Percentiles rank a stretch among this genome's conserved stretches.
Evolutionary conservation across 2,888 invertebrate genomes (phyloP).

Genomic region (Xylota segnis): DNA sequence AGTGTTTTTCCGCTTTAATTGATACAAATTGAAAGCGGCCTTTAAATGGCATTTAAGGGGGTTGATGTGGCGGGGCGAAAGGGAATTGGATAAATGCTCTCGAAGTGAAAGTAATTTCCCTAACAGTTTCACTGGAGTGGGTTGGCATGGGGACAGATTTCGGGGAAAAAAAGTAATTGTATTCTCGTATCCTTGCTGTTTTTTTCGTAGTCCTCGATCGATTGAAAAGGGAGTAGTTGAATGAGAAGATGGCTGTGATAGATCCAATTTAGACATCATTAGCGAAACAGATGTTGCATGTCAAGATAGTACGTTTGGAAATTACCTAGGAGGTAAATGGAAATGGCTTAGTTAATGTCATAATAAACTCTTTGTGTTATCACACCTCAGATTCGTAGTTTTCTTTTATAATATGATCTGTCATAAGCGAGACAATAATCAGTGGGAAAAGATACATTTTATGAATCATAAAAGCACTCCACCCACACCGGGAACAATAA

Average conservation of each 20-base stretch:
- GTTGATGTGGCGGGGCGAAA: slow-evolving; percentile 12
- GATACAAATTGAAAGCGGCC: slow-evolving; percentile 76
- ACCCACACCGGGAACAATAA: neutral
- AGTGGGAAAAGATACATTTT: neutral
- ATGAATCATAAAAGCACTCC: neutral
- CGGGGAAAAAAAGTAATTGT: slow-evolving; percentile 26
- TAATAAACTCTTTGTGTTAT: neutral
- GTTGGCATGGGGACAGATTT: neutral
- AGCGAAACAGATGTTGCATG: slow-evolving; percentile 1
- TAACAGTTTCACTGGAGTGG: slow-evolving; percentile 24
- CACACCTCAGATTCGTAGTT: neutral
- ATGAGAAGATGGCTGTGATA: neutral
- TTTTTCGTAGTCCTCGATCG: slow-evolving; percentile 2
- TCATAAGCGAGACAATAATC: neutral
- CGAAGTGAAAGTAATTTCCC: slow-evolving; percentile 72
- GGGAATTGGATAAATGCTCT: slow-evolving; percentile 61
- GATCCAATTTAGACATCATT: slow-evolving; percentile 41
- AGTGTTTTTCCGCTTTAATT: slow-evolving; percentile 76
- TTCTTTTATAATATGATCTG: neutral
- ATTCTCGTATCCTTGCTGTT: slow-evolving; percentile 10
- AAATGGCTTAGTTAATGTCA: neutral
- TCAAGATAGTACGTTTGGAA: neutral
- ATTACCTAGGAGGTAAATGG: neutral
- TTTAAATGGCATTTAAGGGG: slow-evolving; percentile 66
- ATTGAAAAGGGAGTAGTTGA: slow-evolving; percentile 15